A percentile compares a stretch with the other conserved stretches of the same genome.
phyloP scores from a whole-genome alignment of 2,888 invertebrate species.

The Tetanocera ferruginea region DNA sequence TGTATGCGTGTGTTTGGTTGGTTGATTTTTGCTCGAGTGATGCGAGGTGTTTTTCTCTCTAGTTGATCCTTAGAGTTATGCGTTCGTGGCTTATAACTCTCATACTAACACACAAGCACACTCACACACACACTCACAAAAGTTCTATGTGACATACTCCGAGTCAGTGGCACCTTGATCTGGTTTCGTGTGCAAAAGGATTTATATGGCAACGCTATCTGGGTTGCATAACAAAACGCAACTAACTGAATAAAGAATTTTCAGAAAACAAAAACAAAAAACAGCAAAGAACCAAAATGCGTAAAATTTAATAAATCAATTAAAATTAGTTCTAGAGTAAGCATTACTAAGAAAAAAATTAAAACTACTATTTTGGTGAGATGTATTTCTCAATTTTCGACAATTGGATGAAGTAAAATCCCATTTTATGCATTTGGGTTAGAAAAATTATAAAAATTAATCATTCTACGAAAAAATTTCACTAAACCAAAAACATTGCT shows the following conservation, averaged over 20 bases:
- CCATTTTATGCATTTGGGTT: no score
- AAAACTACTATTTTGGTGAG: no score
- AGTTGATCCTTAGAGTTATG: slow-evolving; percentile 13
- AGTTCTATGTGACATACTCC: no score
- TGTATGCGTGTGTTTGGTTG: neutral
- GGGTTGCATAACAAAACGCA: neutral
- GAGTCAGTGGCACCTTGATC: slow-evolving; percentile 46
- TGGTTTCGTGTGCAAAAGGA: slow-evolving; percentile 66
- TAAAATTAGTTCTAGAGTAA: no score
- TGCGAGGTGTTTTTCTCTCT: slow-evolving; percentile 3
- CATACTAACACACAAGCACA: neutral
- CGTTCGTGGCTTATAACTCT: slow-evolving; percentile 12
- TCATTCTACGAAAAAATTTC: no score
- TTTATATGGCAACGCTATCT: slow-evolving; percentile 56
- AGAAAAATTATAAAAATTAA: no score
- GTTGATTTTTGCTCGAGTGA: neutral
- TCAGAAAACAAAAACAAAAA: neutral
- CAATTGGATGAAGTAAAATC: no score
- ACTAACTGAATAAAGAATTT: neutral
- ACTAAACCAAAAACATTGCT: no score
- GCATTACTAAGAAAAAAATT: no score
- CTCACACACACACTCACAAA: neutral
- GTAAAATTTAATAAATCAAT: no score
- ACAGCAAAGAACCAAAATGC: neutral
- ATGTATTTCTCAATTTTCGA: no score